Conservation (phyloP, 2,797 vertebrate species). For the Tarsius wallacei region DNA sequence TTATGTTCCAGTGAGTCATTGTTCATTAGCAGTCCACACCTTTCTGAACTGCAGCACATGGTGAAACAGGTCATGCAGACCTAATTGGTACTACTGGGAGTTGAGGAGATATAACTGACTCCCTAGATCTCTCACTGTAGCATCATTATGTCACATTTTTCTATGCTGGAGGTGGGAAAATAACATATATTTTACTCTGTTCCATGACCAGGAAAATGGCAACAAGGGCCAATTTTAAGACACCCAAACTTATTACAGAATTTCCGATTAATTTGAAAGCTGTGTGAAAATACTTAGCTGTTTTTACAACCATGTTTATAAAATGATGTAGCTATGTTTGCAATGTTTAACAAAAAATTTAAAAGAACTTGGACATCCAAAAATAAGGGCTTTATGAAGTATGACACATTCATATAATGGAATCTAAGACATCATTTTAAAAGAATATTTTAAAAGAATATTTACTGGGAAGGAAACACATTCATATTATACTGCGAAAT, state of each 20-base stretch:
- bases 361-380: neutral
- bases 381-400: neutral
- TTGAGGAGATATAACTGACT: neutral
- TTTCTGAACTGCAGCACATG: neutral
- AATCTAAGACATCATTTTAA: neutral
- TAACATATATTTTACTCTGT: constrained; percentile 40
- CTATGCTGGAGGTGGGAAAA: neutral
- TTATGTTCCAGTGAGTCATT: neutral
- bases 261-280: neutral
- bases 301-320: neutral
- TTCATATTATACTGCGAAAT: neutral
- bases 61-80: neutral
- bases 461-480: neutral
- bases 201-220: neutral
- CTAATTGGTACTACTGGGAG: constrained; percentile 21
- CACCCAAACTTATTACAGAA: neutral
- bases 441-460: constrained; percentile 14
- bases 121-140: neutral
- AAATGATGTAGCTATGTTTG: neutral
- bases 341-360: neutral
- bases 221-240: constrained; percentile 6
- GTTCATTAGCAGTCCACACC: neutral
- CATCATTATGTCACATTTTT: neutral
- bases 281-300: neutral
- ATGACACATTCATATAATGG: neutral